Conservation (phyloP, 53 echinoderm and acorn worm genomes). For the Echinometra lucunter region DNA sequence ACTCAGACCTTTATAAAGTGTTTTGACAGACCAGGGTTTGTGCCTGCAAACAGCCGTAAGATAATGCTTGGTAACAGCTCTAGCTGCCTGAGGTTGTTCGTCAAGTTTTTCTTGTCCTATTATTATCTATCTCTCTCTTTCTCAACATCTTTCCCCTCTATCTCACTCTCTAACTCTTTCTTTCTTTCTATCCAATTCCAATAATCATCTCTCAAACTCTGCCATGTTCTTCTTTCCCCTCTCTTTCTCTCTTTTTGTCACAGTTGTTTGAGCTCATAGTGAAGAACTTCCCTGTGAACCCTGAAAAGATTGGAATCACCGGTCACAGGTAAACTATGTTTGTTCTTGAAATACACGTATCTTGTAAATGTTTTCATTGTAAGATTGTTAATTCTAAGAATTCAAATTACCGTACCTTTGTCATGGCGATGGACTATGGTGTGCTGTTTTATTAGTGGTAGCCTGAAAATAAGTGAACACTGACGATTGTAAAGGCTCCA, state of each 20-base stretch:
- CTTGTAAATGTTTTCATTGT: not conserved
- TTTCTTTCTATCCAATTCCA: not conserved
- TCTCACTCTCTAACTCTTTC: not conserved
- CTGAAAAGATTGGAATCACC: constrained; percentile 81
- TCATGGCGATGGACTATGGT: not conserved
- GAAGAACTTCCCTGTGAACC: constrained; percentile 77
- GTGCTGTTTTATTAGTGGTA: not conserved
- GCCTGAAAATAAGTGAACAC: not conserved
- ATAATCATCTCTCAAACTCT: not conserved
- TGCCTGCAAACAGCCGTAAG: too few species aligned
- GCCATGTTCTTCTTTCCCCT: not conserved
- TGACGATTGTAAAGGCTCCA: too few species aligned
- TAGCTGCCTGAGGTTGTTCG: too few species aligned
- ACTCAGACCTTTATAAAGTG: too few species aligned
- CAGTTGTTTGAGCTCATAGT: constrained; percentile 85
- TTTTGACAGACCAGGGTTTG: too few species aligned
- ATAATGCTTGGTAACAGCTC: too few species aligned
- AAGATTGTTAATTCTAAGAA: not conserved
- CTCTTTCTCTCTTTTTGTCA: not conserved
- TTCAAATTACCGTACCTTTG: not conserved
- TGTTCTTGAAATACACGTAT: not conserved
- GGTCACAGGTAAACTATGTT: constrained; percentile 87
- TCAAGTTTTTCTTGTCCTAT: not conserved
- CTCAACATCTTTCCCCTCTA: not conserved
- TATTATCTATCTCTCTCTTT: not conserved